A percentile compares a stretch with the other conserved stretches of the same genome.
phyloP scores from a whole-genome alignment of 2,113 vertebrate species.

The Oncorhynchus tshawytscha region DNA sequence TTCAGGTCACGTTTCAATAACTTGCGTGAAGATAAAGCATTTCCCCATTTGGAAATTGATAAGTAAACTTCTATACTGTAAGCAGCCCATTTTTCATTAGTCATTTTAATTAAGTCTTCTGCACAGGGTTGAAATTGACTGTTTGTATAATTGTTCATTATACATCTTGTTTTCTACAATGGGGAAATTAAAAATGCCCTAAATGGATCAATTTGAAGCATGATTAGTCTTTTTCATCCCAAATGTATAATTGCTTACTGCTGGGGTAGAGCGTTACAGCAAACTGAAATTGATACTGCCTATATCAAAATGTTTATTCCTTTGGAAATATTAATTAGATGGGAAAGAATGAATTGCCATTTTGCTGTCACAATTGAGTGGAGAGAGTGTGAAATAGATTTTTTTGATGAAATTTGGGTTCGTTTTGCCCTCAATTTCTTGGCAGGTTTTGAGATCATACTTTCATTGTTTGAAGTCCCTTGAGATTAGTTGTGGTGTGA shows the following conservation, averaged over 20 bases:
- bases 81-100: slow-evolving; percentile 77
- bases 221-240: slow-evolving; percentile 78
- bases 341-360: slow-evolving; percentile 66
- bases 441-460: not conserved
- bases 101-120: slow-evolving; percentile 81
- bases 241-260: slow-evolving; percentile 76
- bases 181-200: slow-evolving; percentile 77
- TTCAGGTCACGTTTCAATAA: slow-evolving; percentile 71
- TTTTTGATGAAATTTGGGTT: slow-evolving; percentile 62
- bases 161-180: slow-evolving; percentile 77
- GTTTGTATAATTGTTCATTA: slow-evolving; percentile 83
- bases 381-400: slow-evolving; percentile 53
- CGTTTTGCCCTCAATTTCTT: slow-evolving; percentile 22
- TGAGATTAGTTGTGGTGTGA: not conserved
- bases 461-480: not conserved
- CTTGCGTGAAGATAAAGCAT: slow-evolving; percentile 60
- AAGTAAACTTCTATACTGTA: slow-evolving; percentile 67
- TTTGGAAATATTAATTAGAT: slow-evolving; percentile 1
- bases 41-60: slow-evolving; percentile 70
- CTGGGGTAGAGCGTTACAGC: slow-evolving; percentile 63
- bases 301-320: slow-evolving; percentile 67
- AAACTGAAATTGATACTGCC: slow-evolving; percentile 73
- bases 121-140: slow-evolving; percentile 77
- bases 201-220: slow-evolving; percentile 76
- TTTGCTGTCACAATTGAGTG: slow-evolving; percentile 71